These are phyloP conservation scores for Allygus modestus DNA, from an alignment of 2,888 invertebrate species.

Conservation along the genomic window DNA sequence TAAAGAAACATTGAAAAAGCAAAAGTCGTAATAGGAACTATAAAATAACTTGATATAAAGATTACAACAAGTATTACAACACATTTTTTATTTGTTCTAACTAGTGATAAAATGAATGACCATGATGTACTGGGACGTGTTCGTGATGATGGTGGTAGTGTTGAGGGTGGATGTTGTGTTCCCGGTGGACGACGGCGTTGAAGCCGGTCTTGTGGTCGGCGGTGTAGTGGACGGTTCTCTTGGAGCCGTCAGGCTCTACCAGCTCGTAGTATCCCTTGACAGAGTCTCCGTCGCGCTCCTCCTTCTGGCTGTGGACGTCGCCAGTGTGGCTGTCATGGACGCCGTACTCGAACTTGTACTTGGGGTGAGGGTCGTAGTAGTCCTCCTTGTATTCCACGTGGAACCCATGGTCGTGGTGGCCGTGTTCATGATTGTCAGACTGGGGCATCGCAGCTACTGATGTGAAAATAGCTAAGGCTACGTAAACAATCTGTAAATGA, in stretches of 20 bases:
- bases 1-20: too few relatives aligned
- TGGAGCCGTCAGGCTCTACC: constrained; percentile 82
- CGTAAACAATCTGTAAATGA: too few relatives aligned
- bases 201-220: constrained; percentile 85
- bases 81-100: too few relatives aligned
- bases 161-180: constrained; percentile 43
- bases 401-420: not conserved
- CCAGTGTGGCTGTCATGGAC: constrained; percentile 82
- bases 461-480: too few relatives aligned
- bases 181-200: constrained; percentile 80
- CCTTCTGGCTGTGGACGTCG: constrained; percentile 81
- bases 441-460: too few relatives aligned
- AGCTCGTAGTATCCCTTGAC: constrained; percentile 75
- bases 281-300: constrained; percentile 76
- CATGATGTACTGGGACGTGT: too few relatives aligned
- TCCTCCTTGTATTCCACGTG: constrained; percentile 50
- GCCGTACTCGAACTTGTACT: constrained; percentile 61
- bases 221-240: constrained; percentile 84
- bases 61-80: too few relatives aligned
- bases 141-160: constrained; percentile 52
- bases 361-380: constrained; percentile 50
- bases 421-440: too few relatives aligned
- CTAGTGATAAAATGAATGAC: too few relatives aligned
- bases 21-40: too few relatives aligned
- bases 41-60: too few relatives aligned